Evolutionary conservation across 2,888 invertebrate genomes (phyloP), one percentile per base, ranked within the genome.

Genomic region (Drosophila sordidapex): DNA sequence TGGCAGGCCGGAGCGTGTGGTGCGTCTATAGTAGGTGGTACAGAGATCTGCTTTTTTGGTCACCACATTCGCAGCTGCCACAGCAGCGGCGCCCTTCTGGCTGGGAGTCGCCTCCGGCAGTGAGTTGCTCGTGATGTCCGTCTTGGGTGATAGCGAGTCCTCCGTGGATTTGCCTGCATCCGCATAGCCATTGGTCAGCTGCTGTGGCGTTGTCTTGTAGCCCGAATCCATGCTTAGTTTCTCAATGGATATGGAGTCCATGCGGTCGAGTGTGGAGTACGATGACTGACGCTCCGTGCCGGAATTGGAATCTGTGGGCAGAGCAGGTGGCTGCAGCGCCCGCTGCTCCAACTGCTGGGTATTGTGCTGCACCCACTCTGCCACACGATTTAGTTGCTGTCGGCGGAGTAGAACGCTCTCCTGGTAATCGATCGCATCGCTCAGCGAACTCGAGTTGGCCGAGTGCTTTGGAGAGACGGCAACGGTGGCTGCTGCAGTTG

Each of bases 351-450:
- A 94, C 94, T 89, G 95, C 91, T 94, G 93, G 2, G 94, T 92
- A 83, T 95, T 96, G 81, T 95, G 95, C 91, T 96, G 95, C 27
- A 97, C 96, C 96, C 96, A 96, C 83, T 97, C 96, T 0, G 96
- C 96, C 15, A 97, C 96, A 80, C 96, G 94, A 27, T 95, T 95
- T 75, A 96, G 89, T 73, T 96, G 96, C 74, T 95, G 95, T 31
- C 95, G 94, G 63, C 95, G 94, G 65, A 95, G 82, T 76, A 95
- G 83, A 2, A 95, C 94, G 40, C 91, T 93, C 79, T 93, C 93
- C 76, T 93, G 93, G 15, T 93, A 87, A 68, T 93, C 93, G 18
- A 92, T 90, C 57, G 81, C 88, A 70, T 92, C 93, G 73, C 92
- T 92, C 4, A 93, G 78, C 2, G 92, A 93, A 76, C 92, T 93